Evolutionary conservation across 2,797 vertebrate species (phyloP), one percentile per base, ranked within the genome.

Genomic region (Oreortyx pictus): DNA sequence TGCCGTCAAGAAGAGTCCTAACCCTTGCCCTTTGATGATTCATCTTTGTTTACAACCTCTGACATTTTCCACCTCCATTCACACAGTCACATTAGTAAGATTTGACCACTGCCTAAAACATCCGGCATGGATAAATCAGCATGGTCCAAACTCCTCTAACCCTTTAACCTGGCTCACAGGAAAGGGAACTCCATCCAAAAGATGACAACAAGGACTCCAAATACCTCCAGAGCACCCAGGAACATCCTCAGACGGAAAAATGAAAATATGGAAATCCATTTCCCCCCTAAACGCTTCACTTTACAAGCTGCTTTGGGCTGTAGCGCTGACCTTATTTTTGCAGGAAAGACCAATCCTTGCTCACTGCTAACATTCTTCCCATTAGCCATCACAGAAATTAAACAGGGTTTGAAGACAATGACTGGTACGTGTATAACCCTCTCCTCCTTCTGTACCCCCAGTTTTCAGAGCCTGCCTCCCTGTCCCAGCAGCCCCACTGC

Each of bases 41-140:
- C 74, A 72, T 77, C 80, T 91, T 86, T 77, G 56, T 80, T 75
- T 65, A 68, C 47, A 85, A 47, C 23, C 60, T 77, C 89, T 81
- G 75, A 92, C 82, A 37, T 92, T 89, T 86, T 44, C 76, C 52
- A 88, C 50, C 78, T 61, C n/a, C 54, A 59, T 52, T 92, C 75
- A 94, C 6, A 11, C 73, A 93, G 60, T 66, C 65, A 67, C 29
- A 11, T 75, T 46, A 90, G 35, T 6, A 60, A 65, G 25, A 86
- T 65, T 91, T 59, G 62, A 56, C 43, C 76, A 82, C 82, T 86
- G 65, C 24, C 49, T 88, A 52, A 90, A 67, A 31, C 19, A 82
- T 27, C 29, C 50, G 81, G 43, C 27, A 27, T 17, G 14, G 70
- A 84, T 66, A 82, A 91, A 43, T 46, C 20, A 50, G 10, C 41